phyloP scores from a whole-genome alignment of 2,113 vertebrate species.

The Engraulis encrasicolus region DNA sequence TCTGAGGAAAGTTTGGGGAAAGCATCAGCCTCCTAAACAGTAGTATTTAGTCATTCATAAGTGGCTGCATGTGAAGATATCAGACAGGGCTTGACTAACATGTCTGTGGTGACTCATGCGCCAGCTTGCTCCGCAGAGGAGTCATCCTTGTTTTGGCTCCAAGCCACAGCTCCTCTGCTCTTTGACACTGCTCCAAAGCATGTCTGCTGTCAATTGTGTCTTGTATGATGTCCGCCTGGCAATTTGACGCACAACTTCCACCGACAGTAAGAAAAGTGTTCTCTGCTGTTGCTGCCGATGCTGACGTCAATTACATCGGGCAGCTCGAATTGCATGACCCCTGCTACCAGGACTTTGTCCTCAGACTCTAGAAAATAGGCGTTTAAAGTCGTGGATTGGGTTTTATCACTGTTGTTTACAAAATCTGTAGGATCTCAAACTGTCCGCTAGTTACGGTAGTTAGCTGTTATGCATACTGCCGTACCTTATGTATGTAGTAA shows the following conservation, averaged over 20 bases:
- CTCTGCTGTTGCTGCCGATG: not conserved
- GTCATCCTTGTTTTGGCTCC: not conserved
- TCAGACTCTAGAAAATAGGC: not conserved
- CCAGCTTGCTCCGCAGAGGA: not conserved
- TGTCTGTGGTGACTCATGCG: slow-evolving; percentile 4
- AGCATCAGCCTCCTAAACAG: not conserved
- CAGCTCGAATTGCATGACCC: not conserved
- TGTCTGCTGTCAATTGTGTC: not conserved
- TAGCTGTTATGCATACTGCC: too few species aligned
- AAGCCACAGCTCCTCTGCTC: not conserved
- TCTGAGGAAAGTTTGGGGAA: not conserved
- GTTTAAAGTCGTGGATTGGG: not conserved
- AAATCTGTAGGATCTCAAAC: too few species aligned
- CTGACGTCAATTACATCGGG: not conserved
- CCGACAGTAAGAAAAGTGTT: not conserved
- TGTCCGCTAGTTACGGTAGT: too few species aligned
- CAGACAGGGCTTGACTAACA: not conserved
- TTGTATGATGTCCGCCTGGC: not conserved
- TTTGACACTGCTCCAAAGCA: not conserved
- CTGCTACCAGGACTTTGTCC: not conserved
- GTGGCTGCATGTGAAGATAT: not conserved
- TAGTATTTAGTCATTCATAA: not conserved
- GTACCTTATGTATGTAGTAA: too few species aligned
- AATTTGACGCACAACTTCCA: not conserved
- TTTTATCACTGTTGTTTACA: not conserved